Percentiles rank a stretch among this genome's conserved stretches.
phyloP scores from a whole-genome alignment of 2,113 vertebrate genomes.

The Dasypus novemcinctus region DNA sequence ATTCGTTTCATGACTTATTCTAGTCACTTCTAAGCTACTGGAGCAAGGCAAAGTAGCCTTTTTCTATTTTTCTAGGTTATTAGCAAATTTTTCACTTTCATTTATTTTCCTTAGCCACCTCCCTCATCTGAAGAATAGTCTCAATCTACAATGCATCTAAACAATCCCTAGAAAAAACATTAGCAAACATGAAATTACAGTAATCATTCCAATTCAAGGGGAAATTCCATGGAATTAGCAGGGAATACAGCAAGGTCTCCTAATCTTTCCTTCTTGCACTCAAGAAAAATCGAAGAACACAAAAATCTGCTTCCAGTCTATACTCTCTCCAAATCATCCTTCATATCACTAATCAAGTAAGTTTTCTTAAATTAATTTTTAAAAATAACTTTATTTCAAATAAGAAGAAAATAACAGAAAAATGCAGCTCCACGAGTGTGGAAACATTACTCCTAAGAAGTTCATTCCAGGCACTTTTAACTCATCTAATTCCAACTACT shows the following conservation, averaged over 20 bases:
- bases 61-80: neutral
- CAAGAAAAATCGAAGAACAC: neutral
- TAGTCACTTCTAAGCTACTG: neutral
- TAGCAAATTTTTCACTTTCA: neutral
- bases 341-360: too few relatives aligned
- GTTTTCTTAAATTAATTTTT: too few relatives aligned
- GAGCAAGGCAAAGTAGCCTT: slow-evolving; percentile 12
- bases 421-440: too few relatives aligned
- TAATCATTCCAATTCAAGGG: neutral
- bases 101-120: neutral
- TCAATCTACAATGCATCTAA: neutral
- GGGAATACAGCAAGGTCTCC: neutral
- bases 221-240: neutral
- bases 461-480: too few relatives aligned
- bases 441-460: too few relatives aligned
- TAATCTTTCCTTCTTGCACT: neutral
- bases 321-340: too few relatives aligned
- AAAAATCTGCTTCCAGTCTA: neutral
- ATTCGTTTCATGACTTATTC: neutral
- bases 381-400: too few relatives aligned
- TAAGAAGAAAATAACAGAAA: too few relatives aligned
- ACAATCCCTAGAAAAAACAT: neutral
- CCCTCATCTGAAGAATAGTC: neutral
- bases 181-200: neutral
- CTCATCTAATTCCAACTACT: too few relatives aligned